These are phyloP conservation scores for Rhinoraja longicauda DNA, from an alignment of 2,797 vertebrate species.

Conservation along the genomic window DNA sequence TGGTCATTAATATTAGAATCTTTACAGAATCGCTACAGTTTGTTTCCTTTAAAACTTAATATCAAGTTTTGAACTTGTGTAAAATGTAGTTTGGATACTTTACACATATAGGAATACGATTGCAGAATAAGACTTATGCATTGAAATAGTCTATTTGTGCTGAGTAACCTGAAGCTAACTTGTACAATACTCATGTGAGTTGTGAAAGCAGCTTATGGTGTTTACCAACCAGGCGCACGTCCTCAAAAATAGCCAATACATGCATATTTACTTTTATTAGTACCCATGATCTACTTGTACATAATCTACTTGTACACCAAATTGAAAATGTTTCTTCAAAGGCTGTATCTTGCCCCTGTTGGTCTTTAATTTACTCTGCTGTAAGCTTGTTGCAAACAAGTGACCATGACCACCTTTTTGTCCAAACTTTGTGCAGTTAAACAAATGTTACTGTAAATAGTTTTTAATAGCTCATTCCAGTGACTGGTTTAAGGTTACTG, in stretches of 20 bases:
- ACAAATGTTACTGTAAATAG: slow-evolving; percentile 33
- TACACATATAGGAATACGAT: background rate
- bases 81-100: background rate
- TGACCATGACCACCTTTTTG: slow-evolving; percentile 9
- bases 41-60: background rate
- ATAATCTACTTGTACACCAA: background rate
- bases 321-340: background rate
- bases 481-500: background rate
- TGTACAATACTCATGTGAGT: background rate
- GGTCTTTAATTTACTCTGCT: background rate
- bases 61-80: slow-evolving; percentile 2
- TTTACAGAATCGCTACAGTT: background rate
- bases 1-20: background rate
- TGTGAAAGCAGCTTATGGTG: background rate
- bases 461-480: slow-evolving; percentile 6
- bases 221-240: background rate
- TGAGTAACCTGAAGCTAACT: background rate
- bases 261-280: slow-evolving; percentile 5
- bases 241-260: background rate
- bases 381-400: background rate
- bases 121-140: background rate
- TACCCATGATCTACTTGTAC: background rate
- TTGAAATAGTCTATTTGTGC: slow-evolving; percentile 2
- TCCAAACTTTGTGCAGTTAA: slow-evolving; percentile 15
- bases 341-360: background rate